Evolutionary conservation across 2,888 invertebrate genomes (phyloP).

Genomic region (Dendrolimus pini): DNA sequence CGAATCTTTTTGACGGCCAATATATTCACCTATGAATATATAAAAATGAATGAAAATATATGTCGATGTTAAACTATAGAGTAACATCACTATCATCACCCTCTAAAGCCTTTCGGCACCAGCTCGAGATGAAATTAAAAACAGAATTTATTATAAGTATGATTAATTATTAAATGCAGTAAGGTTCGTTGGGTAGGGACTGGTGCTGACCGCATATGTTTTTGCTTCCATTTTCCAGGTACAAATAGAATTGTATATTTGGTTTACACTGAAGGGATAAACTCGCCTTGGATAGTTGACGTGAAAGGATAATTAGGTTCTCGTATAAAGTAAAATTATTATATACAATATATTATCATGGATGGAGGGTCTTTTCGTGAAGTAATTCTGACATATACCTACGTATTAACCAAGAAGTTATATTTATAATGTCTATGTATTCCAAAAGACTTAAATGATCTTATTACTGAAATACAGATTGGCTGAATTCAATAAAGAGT

Average conservation of each 20-base stretch:
- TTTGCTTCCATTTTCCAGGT: constrained; percentile 46
- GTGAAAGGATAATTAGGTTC: constrained; percentile 43
- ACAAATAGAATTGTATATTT: constrained; percentile 67
- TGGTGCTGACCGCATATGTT: constrained; percentile 52
- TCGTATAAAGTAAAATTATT: constrained; percentile 29
- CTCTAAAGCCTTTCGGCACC: constrained; percentile 30
- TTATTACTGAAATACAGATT: no score
- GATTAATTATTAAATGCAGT: constrained; percentile 66
- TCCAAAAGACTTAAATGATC: no score
- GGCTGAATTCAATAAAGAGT: no score
- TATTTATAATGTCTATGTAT: no score
- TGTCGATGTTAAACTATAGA: neutral
- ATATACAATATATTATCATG: constrained; percentile 2
- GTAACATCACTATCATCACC: constrained; percentile 3
- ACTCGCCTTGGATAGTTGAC: constrained; percentile 22
- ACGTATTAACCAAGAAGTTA: no score
- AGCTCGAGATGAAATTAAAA: constrained; percentile 62
- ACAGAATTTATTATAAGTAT: constrained; percentile 69
- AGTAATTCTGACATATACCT: no score
- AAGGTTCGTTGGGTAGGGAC: constrained; percentile 29
- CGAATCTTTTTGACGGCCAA: no score
- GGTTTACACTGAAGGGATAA: constrained; percentile 49
- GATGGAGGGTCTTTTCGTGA: no score
- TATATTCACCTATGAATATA: no score
- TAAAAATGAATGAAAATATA: no score